Conservation (phyloP, 2,888 invertebrate genomes). For the Scaptomyza caliginosa region DNA sequence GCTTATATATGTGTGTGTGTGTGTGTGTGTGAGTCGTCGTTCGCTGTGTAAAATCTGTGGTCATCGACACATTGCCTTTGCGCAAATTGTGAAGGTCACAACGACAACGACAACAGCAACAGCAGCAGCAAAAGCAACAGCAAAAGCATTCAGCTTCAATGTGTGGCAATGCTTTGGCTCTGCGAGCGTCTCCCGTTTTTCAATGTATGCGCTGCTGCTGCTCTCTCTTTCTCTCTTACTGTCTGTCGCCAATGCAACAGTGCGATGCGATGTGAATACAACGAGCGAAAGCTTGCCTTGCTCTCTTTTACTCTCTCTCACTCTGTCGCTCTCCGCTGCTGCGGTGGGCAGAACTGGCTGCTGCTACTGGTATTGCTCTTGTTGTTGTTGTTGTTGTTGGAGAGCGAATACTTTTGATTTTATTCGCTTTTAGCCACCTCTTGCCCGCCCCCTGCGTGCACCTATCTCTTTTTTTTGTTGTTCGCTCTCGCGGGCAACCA, state of each 20-base stretch:
- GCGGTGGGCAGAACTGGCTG: constrained; percentile 4
- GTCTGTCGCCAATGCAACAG: constrained; percentile 65
- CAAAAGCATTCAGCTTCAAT: constrained; percentile 44
- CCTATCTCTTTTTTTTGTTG: background rate
- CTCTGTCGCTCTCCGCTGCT: background rate
- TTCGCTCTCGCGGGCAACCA: constrained; percentile 1
- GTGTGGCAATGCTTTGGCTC: constrained; percentile 60
- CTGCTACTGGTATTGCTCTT: constrained; percentile 5
- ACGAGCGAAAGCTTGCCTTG: constrained; percentile 63
- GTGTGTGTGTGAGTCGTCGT: constrained; percentile 50
- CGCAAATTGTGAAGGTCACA: constrained; percentile 85
- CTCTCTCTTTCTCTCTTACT: constrained; percentile 16
- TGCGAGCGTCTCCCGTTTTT: constrained; percentile 34
- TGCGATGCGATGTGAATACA: constrained; percentile 41
- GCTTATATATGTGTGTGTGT: constrained; percentile 23
- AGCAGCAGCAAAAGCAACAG: constrained; percentile 55
- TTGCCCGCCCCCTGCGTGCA: background rate
- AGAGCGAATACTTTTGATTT: constrained; percentile 72
- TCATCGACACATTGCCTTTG: constrained; percentile 85
- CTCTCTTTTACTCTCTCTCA: constrained; percentile 46
- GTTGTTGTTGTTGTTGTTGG: constrained; percentile 31
- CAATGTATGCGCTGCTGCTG: constrained; percentile 11
- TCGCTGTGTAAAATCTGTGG: constrained; percentile 82
- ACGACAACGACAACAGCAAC: constrained; percentile 79
- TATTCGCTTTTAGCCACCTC: constrained; percentile 49